Conservation (phyloP, 2,797 vertebrate species). For the Salarias fasciatus region DNA sequence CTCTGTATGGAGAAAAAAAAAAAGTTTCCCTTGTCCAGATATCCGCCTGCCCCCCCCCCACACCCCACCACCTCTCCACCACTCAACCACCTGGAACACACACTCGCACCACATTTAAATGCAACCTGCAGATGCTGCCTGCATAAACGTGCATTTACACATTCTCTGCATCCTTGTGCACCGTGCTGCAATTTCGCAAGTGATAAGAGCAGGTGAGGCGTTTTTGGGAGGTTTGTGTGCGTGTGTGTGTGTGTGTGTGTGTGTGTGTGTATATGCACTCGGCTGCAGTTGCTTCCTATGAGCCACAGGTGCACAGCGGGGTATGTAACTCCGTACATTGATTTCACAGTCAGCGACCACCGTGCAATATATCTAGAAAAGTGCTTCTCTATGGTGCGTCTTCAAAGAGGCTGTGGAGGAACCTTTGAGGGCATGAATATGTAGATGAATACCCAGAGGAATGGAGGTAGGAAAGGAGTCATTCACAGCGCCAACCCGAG, state of each 20-base stretch:
- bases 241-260: neutral
- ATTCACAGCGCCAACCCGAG: constrained; percentile 57
- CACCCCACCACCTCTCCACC: neutral
- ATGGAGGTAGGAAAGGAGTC: no score
- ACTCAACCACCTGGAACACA: constrained; percentile 44
- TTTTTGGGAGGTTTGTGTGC: neutral
- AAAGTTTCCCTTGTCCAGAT: constrained; percentile 50
- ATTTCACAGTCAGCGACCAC: constrained; percentile 71
- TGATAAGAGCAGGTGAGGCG: constrained; percentile 34
- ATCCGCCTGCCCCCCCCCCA: no score
- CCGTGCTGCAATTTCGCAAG: constrained; percentile 19
- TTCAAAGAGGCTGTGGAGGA: constrained; percentile 65
- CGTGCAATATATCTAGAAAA: constrained; percentile 63
- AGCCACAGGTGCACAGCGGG: constrained; percentile 68
- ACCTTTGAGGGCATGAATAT: constrained; percentile 75
- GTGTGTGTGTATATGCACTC: constrained; percentile 9
- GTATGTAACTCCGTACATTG: constrained; percentile 55
- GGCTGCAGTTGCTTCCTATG: constrained; percentile 12
- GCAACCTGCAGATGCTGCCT: constrained; percentile 25
- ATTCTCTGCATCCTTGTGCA: constrained; percentile 25
- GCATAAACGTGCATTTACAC: constrained; percentile 50
- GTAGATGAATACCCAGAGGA: constrained; percentile 66
- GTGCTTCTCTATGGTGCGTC: constrained; percentile 60
- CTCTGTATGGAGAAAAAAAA: constrained; percentile 52
- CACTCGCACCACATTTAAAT: constrained; percentile 47